These are phyloP conservation scores for Cliona cf. orientalis DNA, from an alignment of 37 sponge, comb jelly and placozoan species.

Conservation along the genomic window DNA sequence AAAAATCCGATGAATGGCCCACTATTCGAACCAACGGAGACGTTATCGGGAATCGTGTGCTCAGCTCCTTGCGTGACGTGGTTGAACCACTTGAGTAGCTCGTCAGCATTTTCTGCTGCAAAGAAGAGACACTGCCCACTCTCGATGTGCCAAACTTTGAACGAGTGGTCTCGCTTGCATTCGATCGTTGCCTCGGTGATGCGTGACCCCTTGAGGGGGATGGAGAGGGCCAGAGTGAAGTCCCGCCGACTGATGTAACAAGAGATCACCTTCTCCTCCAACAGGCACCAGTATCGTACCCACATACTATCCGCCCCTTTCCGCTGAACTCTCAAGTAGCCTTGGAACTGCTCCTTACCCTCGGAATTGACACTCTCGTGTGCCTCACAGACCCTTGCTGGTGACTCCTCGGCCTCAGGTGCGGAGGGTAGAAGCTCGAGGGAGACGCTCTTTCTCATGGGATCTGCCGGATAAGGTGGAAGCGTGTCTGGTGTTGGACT, in stretches of 20 bases:
- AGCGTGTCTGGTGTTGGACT: too few relatives aligned
- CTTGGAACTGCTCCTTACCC: slow-evolving; percentile 23
- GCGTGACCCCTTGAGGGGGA: slow-evolving; percentile 58
- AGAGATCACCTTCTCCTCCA: slow-evolving; percentile 44
- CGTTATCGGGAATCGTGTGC: slow-evolving; percentile 9
- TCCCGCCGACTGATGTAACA: slow-evolving; percentile 55
- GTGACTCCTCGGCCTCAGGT: not conserved
- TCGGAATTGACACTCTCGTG: not conserved
- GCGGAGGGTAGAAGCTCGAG: slow-evolving; percentile 1
- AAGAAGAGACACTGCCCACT: slow-evolving; percentile 62
- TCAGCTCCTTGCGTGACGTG: slow-evolving; percentile 65
- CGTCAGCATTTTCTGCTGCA: slow-evolving; percentile 39
- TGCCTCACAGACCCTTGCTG: not conserved
- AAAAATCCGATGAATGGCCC: slow-evolving; percentile 22
- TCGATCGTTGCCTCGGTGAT: slow-evolving; percentile 47
- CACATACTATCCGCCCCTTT: slow-evolving; percentile 47
- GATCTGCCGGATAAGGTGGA: not conserved
- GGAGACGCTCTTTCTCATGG: slow-evolving; percentile 15
- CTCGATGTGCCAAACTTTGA: slow-evolving; percentile 66
- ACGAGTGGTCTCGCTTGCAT: slow-evolving; percentile 30
- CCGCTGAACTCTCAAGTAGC: slow-evolving; percentile 47
- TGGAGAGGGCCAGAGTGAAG: slow-evolving; percentile 33
- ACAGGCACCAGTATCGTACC: slow-evolving; percentile 68
- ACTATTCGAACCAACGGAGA: not conserved
- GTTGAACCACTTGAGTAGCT: slow-evolving; percentile 47